Evolutionary conservation across 23 tunicate genomes (phyloP).

Genomic region (Halocynthia aurantium): DNA sequence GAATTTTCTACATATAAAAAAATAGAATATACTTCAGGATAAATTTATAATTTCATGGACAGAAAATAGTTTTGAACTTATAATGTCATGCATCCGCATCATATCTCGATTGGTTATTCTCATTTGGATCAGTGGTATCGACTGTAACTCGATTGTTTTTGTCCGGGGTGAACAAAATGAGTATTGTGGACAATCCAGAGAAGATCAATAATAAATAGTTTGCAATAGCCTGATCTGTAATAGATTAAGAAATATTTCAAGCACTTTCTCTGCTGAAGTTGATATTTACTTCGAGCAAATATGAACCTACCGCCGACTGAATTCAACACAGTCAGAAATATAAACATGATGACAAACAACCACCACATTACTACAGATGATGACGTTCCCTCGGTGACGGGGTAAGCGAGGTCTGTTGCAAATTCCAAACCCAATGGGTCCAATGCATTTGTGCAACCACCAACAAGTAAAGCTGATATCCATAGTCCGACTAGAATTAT

Average conservation of each 20-base stretch:
- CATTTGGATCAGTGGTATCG: not conserved
- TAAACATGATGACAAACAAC: conserved; percentile 16
- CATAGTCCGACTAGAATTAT: too few relatives aligned
- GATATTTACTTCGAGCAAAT: not conserved
- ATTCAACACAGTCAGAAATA: conserved; percentile 4
- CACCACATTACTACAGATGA: conserved; percentile 10
- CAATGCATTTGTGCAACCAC: conserved; percentile 8
- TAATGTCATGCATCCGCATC: too few relatives aligned
- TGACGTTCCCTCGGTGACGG: conserved; percentile 20
- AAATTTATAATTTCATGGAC: too few relatives aligned
- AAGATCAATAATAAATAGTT: conserved; percentile 10
- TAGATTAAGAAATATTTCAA: not conserved
- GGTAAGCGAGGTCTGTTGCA: conserved; percentile 20
- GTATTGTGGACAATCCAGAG: conserved; percentile 8
- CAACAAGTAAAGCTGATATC: not conserved
- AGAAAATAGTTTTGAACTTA: too few relatives aligned
- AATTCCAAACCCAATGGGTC: conserved; percentile 26
- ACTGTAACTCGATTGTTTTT: conserved; percentile 9
- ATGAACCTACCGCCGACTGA: not conserved
- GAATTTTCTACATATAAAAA: too few relatives aligned
- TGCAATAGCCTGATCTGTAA: conserved; percentile 22
- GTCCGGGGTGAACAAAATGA: conserved; percentile 9
- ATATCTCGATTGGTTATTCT: too few relatives aligned
- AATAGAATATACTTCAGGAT: too few relatives aligned
- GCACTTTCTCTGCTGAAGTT: not conserved